Base-by-base conservation (phyloP, 2,888 invertebrate genomes). In the Athripsodes cinereus region DNA sequence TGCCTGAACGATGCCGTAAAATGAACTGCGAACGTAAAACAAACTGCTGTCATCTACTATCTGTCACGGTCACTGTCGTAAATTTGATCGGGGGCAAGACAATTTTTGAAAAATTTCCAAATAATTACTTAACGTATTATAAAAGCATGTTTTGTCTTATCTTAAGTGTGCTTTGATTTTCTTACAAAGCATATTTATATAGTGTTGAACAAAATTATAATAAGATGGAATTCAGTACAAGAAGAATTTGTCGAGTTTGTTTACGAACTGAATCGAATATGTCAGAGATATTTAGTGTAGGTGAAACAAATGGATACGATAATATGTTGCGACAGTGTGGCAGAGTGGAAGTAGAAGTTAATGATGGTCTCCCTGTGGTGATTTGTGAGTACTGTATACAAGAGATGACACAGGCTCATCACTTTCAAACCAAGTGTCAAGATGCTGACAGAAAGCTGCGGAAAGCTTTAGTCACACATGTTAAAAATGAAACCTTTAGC, bases 331-430 rank as follows among this genome's bases (percentile, higher is more conserved):
- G 40, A 34, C 44, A 57, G 26, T 62, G 59, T 44, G 44, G 54
- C n/a, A 54, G 52, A 5, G 31, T 62, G 22, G 22, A 57, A 16
- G 48, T 62, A 11, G 11, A 34, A 5, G 53, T 46, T n/a, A 44
- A 51, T 19, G 62, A 62, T 19, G 59, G 57, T 19, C 44, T 62
- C 8, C 62, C 62, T 18, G 20, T 31, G 16, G 26, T 47, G 1
- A 59, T 62, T n/a, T 62, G 62, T 22, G 35, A 47, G n/a, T 20
- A 35, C 18, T 62, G 62, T 57, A 22, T 44, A 13, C 10, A 48
- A 11, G 55, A 59, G 22, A 48, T 62, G 26, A 26, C 51, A 16
- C 22, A 50, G 10, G 56, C 56, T 2, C 51, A 59, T 34, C 35
- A 50, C 6, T 59, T 61, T 59, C 26, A 59, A 3, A 48, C 34